Conservation (phyloP, 1,140 invertebrate species). For the Meloidogyne exigua region DNA sequence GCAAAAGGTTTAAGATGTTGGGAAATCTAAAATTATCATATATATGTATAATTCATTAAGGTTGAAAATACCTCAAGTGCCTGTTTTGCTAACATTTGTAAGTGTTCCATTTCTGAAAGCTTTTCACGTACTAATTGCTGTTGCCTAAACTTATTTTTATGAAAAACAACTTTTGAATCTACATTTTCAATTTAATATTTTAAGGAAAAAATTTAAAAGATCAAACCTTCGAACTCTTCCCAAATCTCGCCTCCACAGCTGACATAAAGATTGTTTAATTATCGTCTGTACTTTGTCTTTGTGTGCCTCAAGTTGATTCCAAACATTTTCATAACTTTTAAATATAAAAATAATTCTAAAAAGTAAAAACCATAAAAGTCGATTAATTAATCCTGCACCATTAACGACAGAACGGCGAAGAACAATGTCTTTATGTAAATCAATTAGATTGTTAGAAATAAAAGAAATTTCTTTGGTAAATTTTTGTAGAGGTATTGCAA, state of each 20-base stretch:
- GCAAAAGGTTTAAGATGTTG: slow-evolving; percentile 55
- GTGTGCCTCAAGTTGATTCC: slow-evolving; percentile 46
- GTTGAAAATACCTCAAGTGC: slow-evolving; percentile 26
- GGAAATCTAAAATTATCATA: slow-evolving; percentile 8
- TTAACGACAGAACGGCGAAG: slow-evolving; percentile 51
- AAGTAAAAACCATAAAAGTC: slow-evolving; percentile 40
- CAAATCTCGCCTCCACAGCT: slow-evolving; percentile 43
- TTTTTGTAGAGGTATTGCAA: slow-evolving; percentile 54
- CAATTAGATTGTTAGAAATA: slow-evolving; percentile 51
- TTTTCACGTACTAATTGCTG: slow-evolving; percentile 51
- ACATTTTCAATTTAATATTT: too few species aligned
- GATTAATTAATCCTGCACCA: slow-evolving; percentile 41
- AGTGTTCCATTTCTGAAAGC: slow-evolving; percentile 39
- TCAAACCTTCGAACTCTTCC: slow-evolving; percentile 10
- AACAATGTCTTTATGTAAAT: slow-evolving; percentile 59
- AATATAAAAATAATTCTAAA: slow-evolving; percentile 15
- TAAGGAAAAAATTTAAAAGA: too few species aligned
- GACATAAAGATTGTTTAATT: slow-evolving; percentile 46
- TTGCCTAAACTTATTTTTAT: slow-evolving; percentile 41
- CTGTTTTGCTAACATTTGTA: slow-evolving; percentile 49
- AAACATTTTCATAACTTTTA: slow-evolving; percentile 33
- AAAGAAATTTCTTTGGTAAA: slow-evolving; percentile 42
- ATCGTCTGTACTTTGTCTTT: slow-evolving; percentile 34
- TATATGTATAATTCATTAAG: neutral
- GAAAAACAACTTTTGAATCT: too few species aligned